A percentile compares a stretch with the other conserved stretches of the same genome.
Evolutionary conservation across 2,888 invertebrate species (phyloP).

Genomic region (Chydorus sphaericus): DNA sequence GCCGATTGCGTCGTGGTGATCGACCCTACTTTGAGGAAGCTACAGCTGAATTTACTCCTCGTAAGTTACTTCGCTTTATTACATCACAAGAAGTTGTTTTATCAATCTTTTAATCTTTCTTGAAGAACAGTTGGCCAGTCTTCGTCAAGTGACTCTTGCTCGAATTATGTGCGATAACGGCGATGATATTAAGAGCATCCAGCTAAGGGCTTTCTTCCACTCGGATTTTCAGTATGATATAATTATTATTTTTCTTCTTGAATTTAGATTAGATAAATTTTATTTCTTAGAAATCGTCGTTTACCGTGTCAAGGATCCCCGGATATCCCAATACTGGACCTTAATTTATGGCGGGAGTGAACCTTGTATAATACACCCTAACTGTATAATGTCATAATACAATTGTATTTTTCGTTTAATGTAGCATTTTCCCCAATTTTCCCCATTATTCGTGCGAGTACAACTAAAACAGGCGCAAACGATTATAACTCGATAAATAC

Average conservation of each 20-base stretch:
- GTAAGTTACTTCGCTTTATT: too few relatives aligned
- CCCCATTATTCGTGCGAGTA: too few relatives aligned
- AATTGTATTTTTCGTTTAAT: too few relatives aligned
- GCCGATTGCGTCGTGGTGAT: conserved; percentile 53
- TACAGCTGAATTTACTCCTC: conserved; percentile 31
- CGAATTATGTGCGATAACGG: conserved; percentile 8
- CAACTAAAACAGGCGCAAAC: too few relatives aligned
- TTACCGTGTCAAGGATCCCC: conserved; percentile 2
- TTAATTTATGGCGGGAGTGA: conserved; percentile 29
- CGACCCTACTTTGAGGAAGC: conserved; percentile 65
- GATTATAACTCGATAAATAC: too few relatives aligned
- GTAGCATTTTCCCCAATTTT: too few relatives aligned
- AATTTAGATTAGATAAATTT: too few relatives aligned
- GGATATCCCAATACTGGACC: conserved; percentile 25
- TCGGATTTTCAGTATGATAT: conserved; percentile 13
- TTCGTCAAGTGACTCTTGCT: conserved; percentile 5
- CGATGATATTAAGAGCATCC: conserved; percentile 8
- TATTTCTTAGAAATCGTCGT: not conserved
- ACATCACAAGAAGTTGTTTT: too few relatives aligned
- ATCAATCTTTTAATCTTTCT: too few relatives aligned
- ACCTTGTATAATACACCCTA: too few relatives aligned
- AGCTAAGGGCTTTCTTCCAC: conserved; percentile 9
- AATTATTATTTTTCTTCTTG: too few relatives aligned
- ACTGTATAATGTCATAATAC: too few relatives aligned
- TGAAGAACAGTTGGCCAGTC: conserved; percentile 12